These are phyloP conservation scores for Leptestheria dahalacensis DNA, from an alignment of 1,140 invertebrate genomes.

Conservation along the genomic window DNA sequence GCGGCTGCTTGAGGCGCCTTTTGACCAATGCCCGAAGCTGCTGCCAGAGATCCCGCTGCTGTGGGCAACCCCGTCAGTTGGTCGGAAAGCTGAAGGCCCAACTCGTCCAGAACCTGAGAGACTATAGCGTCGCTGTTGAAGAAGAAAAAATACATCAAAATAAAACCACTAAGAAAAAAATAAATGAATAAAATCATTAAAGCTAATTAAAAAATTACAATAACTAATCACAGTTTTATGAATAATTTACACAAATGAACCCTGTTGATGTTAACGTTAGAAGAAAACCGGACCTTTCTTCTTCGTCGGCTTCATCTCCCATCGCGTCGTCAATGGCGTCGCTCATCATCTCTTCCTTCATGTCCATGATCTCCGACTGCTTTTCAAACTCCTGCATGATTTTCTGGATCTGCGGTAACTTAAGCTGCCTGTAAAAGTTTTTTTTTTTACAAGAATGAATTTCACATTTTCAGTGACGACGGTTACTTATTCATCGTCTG, in stretches of 20 bases:
- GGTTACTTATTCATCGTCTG: slow-evolving; percentile 84
- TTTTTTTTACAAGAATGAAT: neutral
- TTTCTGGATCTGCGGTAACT: slow-evolving; percentile 97
- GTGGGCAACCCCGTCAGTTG: slow-evolving; percentile 74
- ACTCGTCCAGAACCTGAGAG: slow-evolving; percentile 86
- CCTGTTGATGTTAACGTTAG: too few relatives aligned
- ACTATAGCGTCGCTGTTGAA: slow-evolving; percentile 75
- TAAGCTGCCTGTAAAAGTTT: slow-evolving; percentile 52
- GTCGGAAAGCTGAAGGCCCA: slow-evolving; percentile 85
- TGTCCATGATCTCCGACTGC: slow-evolving; percentile 99
- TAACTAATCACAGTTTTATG: too few relatives aligned
- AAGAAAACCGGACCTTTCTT: too few relatives aligned
- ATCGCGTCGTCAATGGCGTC: slow-evolving; percentile 99
- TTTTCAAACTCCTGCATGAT: slow-evolving; percentile 99
- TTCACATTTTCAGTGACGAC: neutral
- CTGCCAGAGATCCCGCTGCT: slow-evolving; percentile 43
- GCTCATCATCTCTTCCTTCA: slow-evolving; percentile 99
- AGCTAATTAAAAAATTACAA: too few relatives aligned
- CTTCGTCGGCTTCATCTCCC: slow-evolving; percentile 95
- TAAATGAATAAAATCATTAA: slow-evolving; percentile 20
- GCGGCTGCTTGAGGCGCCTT: slow-evolving; percentile 31
- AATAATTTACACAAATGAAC: too few relatives aligned
- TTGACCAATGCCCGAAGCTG: slow-evolving; percentile 26
- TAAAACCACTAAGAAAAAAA: too few relatives aligned
- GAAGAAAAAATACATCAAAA: slow-evolving; percentile 4